Percentiles rank a stretch among this genome's conserved stretches.
Evolutionary conservation across 1,140 invertebrate species (phyloP).

Genomic region (Pteromalus puparum): DNA sequence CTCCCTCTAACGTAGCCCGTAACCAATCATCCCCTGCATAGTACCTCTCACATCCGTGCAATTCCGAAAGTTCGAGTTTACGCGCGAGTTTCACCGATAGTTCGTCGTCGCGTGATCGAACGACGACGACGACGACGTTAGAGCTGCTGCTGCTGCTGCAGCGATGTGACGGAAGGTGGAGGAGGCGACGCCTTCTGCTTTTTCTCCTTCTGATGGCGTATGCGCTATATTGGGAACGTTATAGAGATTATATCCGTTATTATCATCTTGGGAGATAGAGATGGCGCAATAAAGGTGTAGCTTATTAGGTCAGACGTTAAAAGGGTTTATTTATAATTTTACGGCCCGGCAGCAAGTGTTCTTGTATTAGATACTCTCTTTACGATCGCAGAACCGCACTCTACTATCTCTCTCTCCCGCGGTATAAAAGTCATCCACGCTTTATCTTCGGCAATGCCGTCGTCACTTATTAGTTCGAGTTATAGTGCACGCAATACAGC

Average conservation of each 20-base stretch:
- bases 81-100: background rate
- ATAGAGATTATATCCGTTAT: background rate
- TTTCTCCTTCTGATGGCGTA: too few species aligned
- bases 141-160: too few species aligned
- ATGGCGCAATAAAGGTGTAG: background rate
- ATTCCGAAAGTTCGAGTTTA: constrained; percentile 4
- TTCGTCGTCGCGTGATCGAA: background rate
- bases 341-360: background rate
- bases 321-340: constrained; percentile 17
- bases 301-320: background rate
- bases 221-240: background rate
- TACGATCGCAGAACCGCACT: background rate
- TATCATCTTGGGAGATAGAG: background rate
- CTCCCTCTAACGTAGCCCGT: too few species aligned
- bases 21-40: background rate
- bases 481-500: too few species aligned
- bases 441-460: background rate
- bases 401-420: too few species aligned
- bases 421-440: background rate
- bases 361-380: background rate
- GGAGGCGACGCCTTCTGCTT: too few species aligned
- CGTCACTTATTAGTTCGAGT: too few species aligned
- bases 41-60: background rate
- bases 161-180: background rate
- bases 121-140: background rate